phyloP scores from a whole-genome alignment of 2,888 invertebrate species.

The Apotomis capreana region DNA sequence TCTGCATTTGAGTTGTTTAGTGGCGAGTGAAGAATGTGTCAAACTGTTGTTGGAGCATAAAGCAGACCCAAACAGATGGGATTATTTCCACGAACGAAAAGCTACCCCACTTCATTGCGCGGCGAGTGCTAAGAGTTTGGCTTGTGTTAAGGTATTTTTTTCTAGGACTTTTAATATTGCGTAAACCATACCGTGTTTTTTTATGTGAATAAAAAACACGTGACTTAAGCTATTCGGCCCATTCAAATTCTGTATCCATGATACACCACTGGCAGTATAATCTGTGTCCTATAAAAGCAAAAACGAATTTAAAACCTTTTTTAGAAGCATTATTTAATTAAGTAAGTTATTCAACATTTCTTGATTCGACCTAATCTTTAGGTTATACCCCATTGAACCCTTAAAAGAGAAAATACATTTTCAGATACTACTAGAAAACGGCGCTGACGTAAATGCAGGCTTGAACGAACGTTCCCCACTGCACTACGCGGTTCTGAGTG shows the following conservation, averaged over 20 bases:
- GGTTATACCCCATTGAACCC: too few species aligned
- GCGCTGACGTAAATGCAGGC: slow-evolving; percentile 92
- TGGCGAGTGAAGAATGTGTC: slow-evolving; percentile 88
- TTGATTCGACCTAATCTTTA: too few species aligned
- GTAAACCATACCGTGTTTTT: not conserved
- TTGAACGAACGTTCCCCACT: slow-evolving; percentile 88
- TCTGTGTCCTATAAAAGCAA: too few species aligned
- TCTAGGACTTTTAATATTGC: not conserved
- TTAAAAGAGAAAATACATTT: slow-evolving; percentile 46
- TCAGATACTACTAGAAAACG: slow-evolving; percentile 86
- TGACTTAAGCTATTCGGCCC: too few species aligned
- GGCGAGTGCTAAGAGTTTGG: slow-evolving; percentile 85
- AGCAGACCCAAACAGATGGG: slow-evolving; percentile 89
- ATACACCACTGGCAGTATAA: too few species aligned
- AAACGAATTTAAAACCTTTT: too few species aligned
- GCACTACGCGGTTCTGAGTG: slow-evolving; percentile 92
- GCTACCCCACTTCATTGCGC: slow-evolving; percentile 91
- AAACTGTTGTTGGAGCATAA: slow-evolving; percentile 87
- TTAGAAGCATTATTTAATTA: too few species aligned
- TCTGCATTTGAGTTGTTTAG: slow-evolving; percentile 91
- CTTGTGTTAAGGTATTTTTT: slow-evolving; percentile 82
- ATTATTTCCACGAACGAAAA: slow-evolving; percentile 84
- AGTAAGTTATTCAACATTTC: too few species aligned
- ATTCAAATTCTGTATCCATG: too few species aligned
- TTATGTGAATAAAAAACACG: too few species aligned